Evolutionary conservation across 2,888 invertebrate genomes (phyloP).

Genomic region (Petrolisthes cinctipes): DNA sequence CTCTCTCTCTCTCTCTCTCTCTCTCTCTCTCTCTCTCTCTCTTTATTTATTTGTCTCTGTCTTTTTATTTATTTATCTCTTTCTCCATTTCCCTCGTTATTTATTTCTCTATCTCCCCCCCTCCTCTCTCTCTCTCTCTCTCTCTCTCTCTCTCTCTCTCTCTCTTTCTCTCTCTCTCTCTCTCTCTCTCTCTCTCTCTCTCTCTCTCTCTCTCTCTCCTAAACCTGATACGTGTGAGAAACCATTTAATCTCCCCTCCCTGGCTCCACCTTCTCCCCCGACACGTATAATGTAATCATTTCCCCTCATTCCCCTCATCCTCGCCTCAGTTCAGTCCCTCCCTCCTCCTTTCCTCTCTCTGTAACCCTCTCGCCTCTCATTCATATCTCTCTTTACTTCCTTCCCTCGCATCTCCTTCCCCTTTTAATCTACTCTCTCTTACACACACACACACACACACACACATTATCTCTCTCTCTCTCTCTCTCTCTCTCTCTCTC

Average conservation of each 20-base stretch:
- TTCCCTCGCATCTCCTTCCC: too few relatives aligned
- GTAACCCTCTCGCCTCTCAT: too few relatives aligned
- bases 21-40: background rate
- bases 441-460: background rate
- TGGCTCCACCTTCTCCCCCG: background rate
- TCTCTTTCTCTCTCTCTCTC: too few relatives aligned
- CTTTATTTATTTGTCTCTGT: background rate
- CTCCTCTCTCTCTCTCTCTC: too few relatives aligned
- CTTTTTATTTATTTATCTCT: background rate
- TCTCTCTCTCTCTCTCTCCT: background rate
- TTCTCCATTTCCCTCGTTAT: background rate
- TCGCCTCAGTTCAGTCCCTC: background rate
- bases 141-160: background rate
- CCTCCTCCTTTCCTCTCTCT: too few relatives aligned
- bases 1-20: background rate
- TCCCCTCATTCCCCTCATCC: conserved; percentile 1
- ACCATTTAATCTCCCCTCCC: background rate
- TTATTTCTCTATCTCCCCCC: too few relatives aligned
- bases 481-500: conserved; percentile 17
- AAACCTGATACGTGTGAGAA: background rate
- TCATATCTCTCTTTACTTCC: too few relatives aligned
- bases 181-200: too few relatives aligned
- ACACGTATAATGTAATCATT: background rate
- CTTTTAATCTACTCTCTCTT: background rate
- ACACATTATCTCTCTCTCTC: conserved; percentile 16